Conservation (phyloP, 64 coral and sea anemone species). For the Acropora tenuis region DNA sequence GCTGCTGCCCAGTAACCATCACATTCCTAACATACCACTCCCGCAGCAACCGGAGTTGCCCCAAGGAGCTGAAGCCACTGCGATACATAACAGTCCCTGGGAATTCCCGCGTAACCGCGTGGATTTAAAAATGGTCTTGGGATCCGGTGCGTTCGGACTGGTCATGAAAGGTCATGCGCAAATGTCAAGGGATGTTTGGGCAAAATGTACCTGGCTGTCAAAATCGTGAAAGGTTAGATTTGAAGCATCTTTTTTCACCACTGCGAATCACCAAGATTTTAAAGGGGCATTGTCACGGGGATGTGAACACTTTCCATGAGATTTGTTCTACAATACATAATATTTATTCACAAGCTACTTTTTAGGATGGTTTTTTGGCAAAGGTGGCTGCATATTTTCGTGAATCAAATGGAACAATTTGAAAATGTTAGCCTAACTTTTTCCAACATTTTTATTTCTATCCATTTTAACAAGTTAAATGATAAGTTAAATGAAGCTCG, state of each 20-base stretch:
- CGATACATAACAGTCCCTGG: constrained; percentile 88
- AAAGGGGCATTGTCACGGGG: too few species aligned
- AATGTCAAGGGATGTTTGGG: constrained; percentile 94
- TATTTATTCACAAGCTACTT: too few species aligned
- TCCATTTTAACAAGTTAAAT: too few species aligned
- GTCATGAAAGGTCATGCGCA: constrained; percentile 99
- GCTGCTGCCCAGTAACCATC: constrained; percentile 11
- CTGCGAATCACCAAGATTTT: too few species aligned
- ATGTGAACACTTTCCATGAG: too few species aligned
- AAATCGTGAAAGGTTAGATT: constrained; percentile 93
- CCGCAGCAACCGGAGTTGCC: constrained; percentile 48
- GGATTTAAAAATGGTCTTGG: constrained; percentile 72
- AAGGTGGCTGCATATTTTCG: too few species aligned
- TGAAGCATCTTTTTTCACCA: not conserved
- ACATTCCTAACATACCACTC: constrained; percentile 19
- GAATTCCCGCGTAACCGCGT: constrained; percentile 94
- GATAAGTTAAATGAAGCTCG: too few species aligned
- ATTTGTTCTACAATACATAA: too few species aligned
- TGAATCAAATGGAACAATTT: too few species aligned
- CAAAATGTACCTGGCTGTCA: constrained; percentile 90
- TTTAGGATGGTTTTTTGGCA: too few species aligned
- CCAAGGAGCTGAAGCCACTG: constrained; percentile 23
- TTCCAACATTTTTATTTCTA: too few species aligned
- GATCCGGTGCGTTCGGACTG: constrained; percentile 96
- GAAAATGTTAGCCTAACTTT: too few species aligned